Percentiles rank a stretch among this genome's conserved stretches.
Conservation (phyloP, 2,113 vertebrate species). For the Harpagus bidentatus region DNA sequence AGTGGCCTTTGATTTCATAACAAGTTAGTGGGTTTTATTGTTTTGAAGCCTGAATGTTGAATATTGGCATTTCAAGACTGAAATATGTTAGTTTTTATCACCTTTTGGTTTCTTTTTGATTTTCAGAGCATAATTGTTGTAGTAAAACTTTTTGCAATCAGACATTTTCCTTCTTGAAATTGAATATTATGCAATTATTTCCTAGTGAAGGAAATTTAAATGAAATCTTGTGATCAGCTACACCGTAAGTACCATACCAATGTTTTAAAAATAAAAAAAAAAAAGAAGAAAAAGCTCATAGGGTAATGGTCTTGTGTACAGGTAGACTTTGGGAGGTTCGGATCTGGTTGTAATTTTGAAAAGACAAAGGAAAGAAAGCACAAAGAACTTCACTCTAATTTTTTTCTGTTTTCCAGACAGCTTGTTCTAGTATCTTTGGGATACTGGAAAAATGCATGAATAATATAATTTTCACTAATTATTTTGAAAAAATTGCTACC, state of each 20-base stretch:
- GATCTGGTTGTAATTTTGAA: not conserved
- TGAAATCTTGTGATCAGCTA: not conserved
- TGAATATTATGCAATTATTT: not conserved
- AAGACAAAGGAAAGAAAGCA: not conserved
- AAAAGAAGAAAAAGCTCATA: not conserved
- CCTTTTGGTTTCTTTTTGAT: not conserved
- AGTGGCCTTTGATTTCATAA: not conserved
- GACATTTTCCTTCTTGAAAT: not conserved
- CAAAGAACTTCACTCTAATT: not conserved
- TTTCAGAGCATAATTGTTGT: not conserved
- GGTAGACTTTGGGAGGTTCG: not conserved
- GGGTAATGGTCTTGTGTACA: not conserved
- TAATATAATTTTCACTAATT: not conserved
- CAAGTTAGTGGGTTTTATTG: not conserved
- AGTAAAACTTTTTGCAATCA: not conserved
- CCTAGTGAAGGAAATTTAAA: not conserved
- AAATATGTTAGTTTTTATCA: not conserved
- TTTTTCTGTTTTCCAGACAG: not conserved
- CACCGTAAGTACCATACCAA: rapidly evolving
- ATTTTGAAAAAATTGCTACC: constrained; percentile 12
- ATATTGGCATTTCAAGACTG: not conserved
- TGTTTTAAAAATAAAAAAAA: not conserved
- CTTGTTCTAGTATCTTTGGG: not conserved
- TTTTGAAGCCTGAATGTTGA: not conserved
- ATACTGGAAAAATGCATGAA: not conserved